Percentiles rank a stretch among this genome's conserved stretches.
Evolutionary conservation across 2,113 vertebrate species (phyloP).

Genomic region (Pica pica): DNA sequence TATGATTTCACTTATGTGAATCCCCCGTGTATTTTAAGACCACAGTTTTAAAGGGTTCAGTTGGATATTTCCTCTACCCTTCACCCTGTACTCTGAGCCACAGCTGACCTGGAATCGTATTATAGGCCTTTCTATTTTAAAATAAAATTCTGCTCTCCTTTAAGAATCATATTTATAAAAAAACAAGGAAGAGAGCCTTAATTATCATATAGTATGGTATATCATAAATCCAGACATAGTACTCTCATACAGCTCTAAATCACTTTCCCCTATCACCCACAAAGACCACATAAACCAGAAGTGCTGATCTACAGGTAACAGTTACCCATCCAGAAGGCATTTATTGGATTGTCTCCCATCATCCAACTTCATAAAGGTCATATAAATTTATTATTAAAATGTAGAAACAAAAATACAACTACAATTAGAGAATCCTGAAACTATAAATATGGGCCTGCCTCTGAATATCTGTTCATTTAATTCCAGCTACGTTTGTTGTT

Average conservation of each 20-base stretch:
- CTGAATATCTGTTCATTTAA: constrained; percentile 21
- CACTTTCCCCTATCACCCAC: neutral
- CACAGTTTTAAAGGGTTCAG: neutral
- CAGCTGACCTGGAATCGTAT: neutral
- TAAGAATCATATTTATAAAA: neutral
- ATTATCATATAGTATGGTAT: constrained; percentile 1
- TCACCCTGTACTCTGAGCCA: neutral
- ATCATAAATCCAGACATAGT: constrained; percentile 30
- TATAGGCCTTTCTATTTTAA: neutral
- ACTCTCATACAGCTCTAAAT: constrained; percentile 27
- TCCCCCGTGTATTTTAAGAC: neutral
- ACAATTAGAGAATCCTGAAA: neutral
- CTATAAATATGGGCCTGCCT: neutral
- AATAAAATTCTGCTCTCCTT: neutral
- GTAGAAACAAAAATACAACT: constrained; percentile 27
- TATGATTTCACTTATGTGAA: neutral
- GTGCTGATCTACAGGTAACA: constrained; percentile 32
- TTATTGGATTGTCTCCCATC: constrained; percentile 53
- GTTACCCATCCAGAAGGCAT: constrained; percentile 40
- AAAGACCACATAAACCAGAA: neutral
- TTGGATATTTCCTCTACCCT: neutral
- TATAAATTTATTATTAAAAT: constrained; percentile 33
- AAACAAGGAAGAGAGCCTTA: constrained; percentile 18
- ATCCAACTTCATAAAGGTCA: constrained; percentile 32
- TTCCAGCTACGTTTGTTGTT: neutral